Evolutionary conservation across 1,140 invertebrate species (phyloP).

Genomic region (Hylaeus anthracinus): DNA sequence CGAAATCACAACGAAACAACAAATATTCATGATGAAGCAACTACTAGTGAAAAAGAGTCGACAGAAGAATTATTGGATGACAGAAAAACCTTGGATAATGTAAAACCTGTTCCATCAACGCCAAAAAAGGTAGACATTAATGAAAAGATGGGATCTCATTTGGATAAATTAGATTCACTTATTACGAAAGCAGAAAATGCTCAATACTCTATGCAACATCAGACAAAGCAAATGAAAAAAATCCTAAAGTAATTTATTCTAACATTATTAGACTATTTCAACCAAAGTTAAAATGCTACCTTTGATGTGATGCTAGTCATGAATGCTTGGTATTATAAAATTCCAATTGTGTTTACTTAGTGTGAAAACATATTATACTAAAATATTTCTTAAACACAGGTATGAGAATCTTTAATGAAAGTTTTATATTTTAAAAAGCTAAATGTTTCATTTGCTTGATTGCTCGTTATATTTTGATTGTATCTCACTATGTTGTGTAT

Average conservation of each 20-base stretch:
- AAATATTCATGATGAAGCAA: constrained; percentile 10
- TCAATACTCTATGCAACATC: constrained; percentile 84
- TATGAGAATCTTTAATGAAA: no score
- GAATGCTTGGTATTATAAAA: not conserved
- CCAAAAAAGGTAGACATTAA: constrained; percentile 79
- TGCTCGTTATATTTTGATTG: constrained; percentile 2
- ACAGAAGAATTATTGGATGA: constrained; percentile 63
- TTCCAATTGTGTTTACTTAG: not conserved
- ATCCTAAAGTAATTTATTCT: constrained; percentile 82
- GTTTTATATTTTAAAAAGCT: no score
- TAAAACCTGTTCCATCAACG: not conserved
- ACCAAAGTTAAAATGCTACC: not conserved
- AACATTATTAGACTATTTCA: not conserved
- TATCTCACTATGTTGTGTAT: not conserved
- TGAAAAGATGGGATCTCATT: constrained; percentile 83
- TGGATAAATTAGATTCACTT: constrained; percentile 83
- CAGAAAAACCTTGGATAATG: constrained; percentile 64
- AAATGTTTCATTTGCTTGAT: not conserved
- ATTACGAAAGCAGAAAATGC: constrained; percentile 86
- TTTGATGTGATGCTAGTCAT: not conserved
- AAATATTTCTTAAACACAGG: no score
- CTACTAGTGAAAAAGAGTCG: constrained; percentile 65
- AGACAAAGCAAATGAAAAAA: constrained; percentile 87
- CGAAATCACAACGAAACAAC: constrained; percentile 28
- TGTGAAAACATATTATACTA: no score